A percentile compares a stretch with the other conserved stretches of the same genome.
Evolutionary conservation across 2,113 vertebrate species (phyloP).

Genomic region (Platysternon megacephalum): DNA sequence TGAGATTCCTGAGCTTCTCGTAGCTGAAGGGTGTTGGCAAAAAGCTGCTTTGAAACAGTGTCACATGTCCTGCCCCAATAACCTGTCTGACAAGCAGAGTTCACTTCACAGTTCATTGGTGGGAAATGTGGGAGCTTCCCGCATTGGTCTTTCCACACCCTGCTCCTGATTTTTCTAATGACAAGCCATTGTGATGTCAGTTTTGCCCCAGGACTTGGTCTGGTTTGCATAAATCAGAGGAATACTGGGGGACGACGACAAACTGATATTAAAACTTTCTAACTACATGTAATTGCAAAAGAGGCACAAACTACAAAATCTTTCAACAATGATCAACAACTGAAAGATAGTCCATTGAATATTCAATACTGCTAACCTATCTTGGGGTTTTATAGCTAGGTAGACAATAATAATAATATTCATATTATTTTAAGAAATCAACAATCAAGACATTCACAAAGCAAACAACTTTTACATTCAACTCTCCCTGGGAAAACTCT

Average conservation of each 20-base stretch:
- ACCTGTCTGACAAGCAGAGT: slow-evolving; percentile 54
- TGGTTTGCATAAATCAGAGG: slow-evolving; percentile 45
- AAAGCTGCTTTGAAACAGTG: slow-evolving; percentile 34
- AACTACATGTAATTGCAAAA: not conserved
- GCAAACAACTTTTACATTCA: not conserved
- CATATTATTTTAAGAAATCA: not conserved
- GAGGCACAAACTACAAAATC: not conserved
- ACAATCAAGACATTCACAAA: not conserved
- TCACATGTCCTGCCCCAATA: slow-evolving; percentile 54
- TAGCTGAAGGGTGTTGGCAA: slow-evolving; percentile 58
- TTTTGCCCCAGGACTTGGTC: slow-evolving; percentile 39
- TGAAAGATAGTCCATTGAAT: not conserved
- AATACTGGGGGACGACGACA: slow-evolving; percentile 37
- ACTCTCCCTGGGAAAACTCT: not conserved
- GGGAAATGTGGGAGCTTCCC: slow-evolving; percentile 45
- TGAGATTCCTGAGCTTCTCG: slow-evolving; percentile 18
- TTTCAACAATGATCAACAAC: not conserved
- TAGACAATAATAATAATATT: not conserved
- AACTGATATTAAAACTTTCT: not conserved
- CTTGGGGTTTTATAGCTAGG: not conserved
- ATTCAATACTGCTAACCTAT: not conserved
- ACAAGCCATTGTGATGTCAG: slow-evolving; percentile 45
- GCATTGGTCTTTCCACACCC: not conserved
- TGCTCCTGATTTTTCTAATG: slow-evolving; percentile 48
- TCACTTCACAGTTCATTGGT: slow-evolving; percentile 40